These are phyloP conservation scores for Chymomyza caudatula DNA, from an alignment of 2,888 invertebrate species.

Conservation along the genomic window DNA sequence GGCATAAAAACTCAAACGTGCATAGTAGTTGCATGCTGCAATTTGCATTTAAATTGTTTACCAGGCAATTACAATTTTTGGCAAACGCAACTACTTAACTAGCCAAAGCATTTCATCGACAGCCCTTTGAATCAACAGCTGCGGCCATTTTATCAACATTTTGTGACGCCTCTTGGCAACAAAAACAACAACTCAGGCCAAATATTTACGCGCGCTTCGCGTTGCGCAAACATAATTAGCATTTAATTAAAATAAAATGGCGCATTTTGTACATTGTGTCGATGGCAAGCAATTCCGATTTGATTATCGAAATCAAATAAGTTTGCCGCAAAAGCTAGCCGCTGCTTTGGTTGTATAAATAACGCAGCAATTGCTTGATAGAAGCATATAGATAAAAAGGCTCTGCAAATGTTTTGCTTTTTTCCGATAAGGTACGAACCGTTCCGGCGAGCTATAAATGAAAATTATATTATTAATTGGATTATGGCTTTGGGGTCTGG, in stretches of 20 bases:
- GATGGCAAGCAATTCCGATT: constrained; percentile 61
- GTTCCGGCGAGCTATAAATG: constrained; percentile 31
- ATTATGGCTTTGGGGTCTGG: constrained; percentile 35
- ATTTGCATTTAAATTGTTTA: constrained; percentile 67
- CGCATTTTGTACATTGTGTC: constrained; percentile 36
- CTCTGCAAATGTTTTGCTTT: background rate
- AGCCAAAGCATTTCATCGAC: background rate
- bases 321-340: constrained; percentile 43
- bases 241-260: constrained; percentile 69
- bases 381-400: background rate
- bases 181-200: constrained; percentile 9
- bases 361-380: constrained; percentile 23
- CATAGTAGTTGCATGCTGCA: constrained; percentile 16
- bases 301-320: constrained; percentile 67
- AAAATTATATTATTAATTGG: constrained; percentile 50
- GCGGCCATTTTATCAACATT: background rate
- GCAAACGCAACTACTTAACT: background rate
- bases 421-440: constrained; percentile 1
- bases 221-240: constrained; percentile 63
- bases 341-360: constrained; percentile 32
- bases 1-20: constrained; percentile 44
- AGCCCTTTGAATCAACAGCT: constrained; percentile 41
- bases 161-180: background rate
- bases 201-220: constrained; percentile 51
- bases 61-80: constrained; percentile 16